Conservation (phyloP, 2,797 vertebrate genomes). For the Florisuga fusca region DNA sequence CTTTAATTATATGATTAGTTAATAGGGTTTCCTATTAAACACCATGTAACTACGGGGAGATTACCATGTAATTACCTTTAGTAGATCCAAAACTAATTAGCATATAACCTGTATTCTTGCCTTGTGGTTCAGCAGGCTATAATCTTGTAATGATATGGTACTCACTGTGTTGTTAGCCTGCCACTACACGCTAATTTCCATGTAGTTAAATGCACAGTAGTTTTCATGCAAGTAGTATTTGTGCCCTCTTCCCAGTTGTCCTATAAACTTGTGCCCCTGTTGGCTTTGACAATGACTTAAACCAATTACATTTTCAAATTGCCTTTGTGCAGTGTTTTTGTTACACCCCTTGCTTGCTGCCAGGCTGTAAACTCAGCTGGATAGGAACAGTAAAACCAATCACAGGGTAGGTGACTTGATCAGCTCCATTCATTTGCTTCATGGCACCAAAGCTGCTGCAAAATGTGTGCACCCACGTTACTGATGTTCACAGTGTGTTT, state of each 20-base stretch:
- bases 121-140: constrained; percentile 58
- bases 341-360: not conserved
- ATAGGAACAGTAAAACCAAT: not conserved
- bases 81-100: constrained; percentile 78
- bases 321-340: not conserved
- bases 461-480: rapidly evolving
- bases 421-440: constrained; percentile 6
- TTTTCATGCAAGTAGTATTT: constrained; percentile 48
- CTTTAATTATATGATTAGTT: constrained; percentile 64
- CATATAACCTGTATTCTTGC: constrained; percentile 75
- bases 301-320: constrained; percentile 40
- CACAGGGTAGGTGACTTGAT: constrained; percentile 3
- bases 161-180: constrained; percentile 70
- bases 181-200: constrained; percentile 70
- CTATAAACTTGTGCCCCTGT: constrained; percentile 35
- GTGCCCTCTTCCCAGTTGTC: constrained; percentile 28
- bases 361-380: not conserved
- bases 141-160: constrained; percentile 78
- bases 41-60: constrained; percentile 62
- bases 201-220: constrained; percentile 70
- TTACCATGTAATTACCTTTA: constrained; percentile 80
- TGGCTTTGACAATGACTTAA: constrained; percentile 30
- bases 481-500: not conserved
- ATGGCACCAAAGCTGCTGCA: not conserved
- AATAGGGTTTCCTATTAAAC: constrained; percentile 57